A percentile compares a stretch with the other conserved stretches of the same genome.
These are phyloP conservation scores for Mnemiopsis leidyi DNA, from an alignment of 37 sponge, comb jelly and placozoan genomes.

Conservation along the genomic window DNA sequence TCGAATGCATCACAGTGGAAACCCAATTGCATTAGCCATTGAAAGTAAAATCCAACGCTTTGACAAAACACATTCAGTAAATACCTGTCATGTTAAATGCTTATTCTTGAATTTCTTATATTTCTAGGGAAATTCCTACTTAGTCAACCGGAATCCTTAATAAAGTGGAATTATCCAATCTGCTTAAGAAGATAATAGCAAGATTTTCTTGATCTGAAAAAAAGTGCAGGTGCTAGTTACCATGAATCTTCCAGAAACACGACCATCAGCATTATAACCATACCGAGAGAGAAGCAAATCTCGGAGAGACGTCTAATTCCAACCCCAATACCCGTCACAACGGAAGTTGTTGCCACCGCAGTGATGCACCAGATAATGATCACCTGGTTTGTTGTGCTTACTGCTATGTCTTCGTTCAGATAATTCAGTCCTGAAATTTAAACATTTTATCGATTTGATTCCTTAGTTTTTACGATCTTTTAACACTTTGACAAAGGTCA, in stretches of 20 bases:
- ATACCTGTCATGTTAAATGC: constrained; percentile 2
- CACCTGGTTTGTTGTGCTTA: constrained; percentile 24
- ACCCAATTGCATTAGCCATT: constrained; percentile 31
- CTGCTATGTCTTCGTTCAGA: not conserved
- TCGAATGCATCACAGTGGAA: constrained; percentile 55
- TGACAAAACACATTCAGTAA: constrained; percentile 52
- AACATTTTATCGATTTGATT: too few species aligned
- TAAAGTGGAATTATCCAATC: too few species aligned
- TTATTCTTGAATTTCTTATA: not conserved
- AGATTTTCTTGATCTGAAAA: too few species aligned
- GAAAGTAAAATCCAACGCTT: constrained; percentile 32
- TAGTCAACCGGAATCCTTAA: too few species aligned
- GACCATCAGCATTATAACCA: constrained; percentile 63
- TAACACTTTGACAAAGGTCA: too few species aligned
- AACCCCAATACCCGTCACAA: constrained; percentile 7
- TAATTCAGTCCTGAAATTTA: constrained; percentile 18
- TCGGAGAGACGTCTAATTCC: constrained; percentile 52
- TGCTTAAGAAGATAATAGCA: too few species aligned
- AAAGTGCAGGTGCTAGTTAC: too few species aligned
- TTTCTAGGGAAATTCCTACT: not conserved
- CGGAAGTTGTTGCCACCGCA: constrained; percentile 15
- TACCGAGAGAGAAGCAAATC: constrained; percentile 57
- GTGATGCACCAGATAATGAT: constrained; percentile 62
- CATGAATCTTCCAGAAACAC: constrained; percentile 40
- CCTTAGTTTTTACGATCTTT: too few species aligned